Conservation (phyloP, 2,797 vertebrate genomes). For the Huso huso region DNA sequence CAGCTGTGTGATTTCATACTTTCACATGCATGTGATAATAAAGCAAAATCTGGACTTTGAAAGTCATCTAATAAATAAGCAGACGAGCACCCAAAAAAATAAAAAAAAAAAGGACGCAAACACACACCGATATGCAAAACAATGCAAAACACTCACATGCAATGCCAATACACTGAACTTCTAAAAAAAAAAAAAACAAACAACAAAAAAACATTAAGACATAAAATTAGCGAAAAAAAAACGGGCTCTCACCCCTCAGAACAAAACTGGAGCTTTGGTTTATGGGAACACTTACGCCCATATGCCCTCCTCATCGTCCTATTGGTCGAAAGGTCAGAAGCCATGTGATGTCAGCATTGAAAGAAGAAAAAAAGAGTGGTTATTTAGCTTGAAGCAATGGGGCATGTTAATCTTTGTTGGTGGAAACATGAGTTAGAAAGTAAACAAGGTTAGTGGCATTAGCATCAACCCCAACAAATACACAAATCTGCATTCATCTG, state of each 20-base stretch:
- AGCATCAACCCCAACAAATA: not conserved
- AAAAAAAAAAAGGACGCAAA: not conserved
- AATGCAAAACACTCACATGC: constrained; percentile 4
- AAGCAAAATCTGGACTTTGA: constrained; percentile 9
- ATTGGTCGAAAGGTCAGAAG: constrained; percentile 40
- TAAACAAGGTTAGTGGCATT: not conserved
- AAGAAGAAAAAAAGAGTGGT: constrained; percentile 50
- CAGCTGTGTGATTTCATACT: not conserved
- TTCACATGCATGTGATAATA: constrained; percentile 2
- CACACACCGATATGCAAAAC: not conserved
- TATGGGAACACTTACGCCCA: constrained; percentile 86
- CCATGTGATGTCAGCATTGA: constrained; percentile 45
- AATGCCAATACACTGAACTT: not conserved
- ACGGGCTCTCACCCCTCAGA: constrained; percentile 81
- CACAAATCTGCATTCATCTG: not conserved
- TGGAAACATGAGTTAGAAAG: not conserved
- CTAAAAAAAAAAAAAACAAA: too few species aligned
- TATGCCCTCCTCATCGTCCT: constrained; percentile 99
- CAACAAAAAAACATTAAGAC: constrained; percentile 12
- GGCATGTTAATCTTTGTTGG: not conserved
- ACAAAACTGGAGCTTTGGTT: constrained; percentile 91
- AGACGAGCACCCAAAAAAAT: too few species aligned
- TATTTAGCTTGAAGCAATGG: constrained; percentile 1
- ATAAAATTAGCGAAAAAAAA: constrained; percentile 16
- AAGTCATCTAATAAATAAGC: constrained; percentile 1